Percentiles rank a stretch among this genome's conserved stretches.
Evolutionary conservation across 1,140 invertebrate genomes (phyloP).

Genomic region (Latrodectus geometricus): DNA sequence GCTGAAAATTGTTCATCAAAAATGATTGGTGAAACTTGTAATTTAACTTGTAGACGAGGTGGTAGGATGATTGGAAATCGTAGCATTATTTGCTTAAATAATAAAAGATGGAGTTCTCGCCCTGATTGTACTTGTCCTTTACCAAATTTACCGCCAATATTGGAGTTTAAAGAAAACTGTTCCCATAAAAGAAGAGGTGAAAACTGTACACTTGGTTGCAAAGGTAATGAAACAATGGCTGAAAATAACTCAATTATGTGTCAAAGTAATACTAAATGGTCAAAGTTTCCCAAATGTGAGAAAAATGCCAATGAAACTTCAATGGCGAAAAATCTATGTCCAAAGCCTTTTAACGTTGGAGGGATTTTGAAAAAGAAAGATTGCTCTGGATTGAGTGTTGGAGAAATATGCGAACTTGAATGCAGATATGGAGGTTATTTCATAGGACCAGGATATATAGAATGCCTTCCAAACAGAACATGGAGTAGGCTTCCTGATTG

Average conservation of each 20-base stretch:
- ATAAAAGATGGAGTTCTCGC: background rate
- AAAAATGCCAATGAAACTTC: background rate
- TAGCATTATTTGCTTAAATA: background rate
- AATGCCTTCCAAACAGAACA: background rate
- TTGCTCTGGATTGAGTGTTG: background rate
- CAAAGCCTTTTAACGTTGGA: background rate
- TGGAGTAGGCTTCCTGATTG: slow-evolving; percentile 9
- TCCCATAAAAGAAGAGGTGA: background rate
- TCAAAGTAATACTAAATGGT: background rate
- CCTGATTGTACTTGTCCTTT: slow-evolving; percentile 8
- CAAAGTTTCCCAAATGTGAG: background rate
- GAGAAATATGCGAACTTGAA: background rate
- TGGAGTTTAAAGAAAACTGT: background rate
- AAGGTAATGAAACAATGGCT: background rate
- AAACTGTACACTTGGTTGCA: background rate
- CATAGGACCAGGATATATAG: background rate
- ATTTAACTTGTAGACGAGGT: background rate
- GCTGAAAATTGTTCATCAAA: background rate
- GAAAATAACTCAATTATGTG: slow-evolving; percentile 6
- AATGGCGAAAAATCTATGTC: background rate
- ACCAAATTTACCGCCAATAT: background rate
- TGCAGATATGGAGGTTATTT: slow-evolving; percentile 8
- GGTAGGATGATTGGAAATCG: background rate
- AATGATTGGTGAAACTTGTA: background rate
- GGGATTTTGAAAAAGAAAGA: background rate